Conservation (phyloP, 2,113 vertebrate genomes). For the Xiphophorus maculatus region DNA sequence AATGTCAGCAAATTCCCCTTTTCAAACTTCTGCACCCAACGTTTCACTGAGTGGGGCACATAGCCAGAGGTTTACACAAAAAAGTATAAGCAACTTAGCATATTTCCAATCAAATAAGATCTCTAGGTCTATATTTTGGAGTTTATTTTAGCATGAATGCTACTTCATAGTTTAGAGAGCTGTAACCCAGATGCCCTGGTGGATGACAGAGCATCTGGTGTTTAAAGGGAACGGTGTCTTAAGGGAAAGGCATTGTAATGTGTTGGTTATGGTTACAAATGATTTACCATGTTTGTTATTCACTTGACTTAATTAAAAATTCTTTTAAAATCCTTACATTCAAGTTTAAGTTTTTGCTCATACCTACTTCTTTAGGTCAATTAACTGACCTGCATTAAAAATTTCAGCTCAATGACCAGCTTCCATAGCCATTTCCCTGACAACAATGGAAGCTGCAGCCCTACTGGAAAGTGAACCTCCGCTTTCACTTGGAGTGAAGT, state of each 20-base stretch:
- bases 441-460: not conserved
- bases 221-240: not conserved
- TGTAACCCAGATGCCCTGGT: constrained; percentile 7
- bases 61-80: not conserved
- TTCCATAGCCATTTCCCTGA: too few species aligned
- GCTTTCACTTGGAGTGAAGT: too few species aligned
- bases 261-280: not conserved
- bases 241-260: not conserved
- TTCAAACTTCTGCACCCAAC: constrained; percentile 4
- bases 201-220: constrained; percentile 26
- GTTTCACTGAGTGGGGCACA: not conserved
- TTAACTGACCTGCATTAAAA: too few species aligned
- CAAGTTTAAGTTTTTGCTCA: too few species aligned
- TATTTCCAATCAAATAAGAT: not conserved
- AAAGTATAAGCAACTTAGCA: not conserved
- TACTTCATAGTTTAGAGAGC: not conserved
- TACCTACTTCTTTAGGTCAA: too few species aligned
- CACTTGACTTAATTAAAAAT: not conserved
- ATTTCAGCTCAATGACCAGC: too few species aligned
- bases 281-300: not conserved
- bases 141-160: not conserved
- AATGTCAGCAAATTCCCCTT: constrained; percentile 35
- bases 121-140: not conserved
- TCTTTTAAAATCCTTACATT: not conserved
- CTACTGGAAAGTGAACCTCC: not conserved